Evolutionary conservation across 2,888 invertebrate genomes (phyloP).

Genomic region (Erynnis tages): DNA sequence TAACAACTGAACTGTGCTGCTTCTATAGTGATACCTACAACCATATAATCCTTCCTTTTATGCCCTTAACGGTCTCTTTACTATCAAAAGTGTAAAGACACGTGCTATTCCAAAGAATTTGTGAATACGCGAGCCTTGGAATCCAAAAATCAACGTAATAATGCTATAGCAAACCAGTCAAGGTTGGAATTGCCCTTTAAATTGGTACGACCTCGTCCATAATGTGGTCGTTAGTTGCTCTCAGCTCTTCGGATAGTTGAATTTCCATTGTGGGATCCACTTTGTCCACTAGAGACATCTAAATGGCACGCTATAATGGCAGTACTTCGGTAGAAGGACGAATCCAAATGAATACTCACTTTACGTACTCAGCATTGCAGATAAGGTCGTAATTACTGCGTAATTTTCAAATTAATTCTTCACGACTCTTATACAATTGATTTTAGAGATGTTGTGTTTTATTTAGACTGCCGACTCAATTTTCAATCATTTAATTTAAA

Average conservation of each 20-base stretch:
- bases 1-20: too few relatives aligned
- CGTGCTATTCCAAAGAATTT: not conserved
- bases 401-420: too few relatives aligned
- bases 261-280: slow-evolving; percentile 43
- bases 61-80: too few relatives aligned
- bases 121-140: not conserved
- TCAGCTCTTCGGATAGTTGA: slow-evolving; percentile 51
- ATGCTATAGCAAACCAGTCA: slow-evolving; percentile 24
- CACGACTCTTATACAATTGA: too few relatives aligned
- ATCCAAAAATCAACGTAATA: not conserved
- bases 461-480: too few relatives aligned
- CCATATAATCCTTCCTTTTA: too few relatives aligned
- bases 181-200: slow-evolving; percentile 44
- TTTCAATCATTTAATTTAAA: too few relatives aligned
- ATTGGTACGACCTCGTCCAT: slow-evolving; percentile 47
- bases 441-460: too few relatives aligned
- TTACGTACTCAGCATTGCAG: not conserved
- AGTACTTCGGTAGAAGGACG: slow-evolving; percentile 9
- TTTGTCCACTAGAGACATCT: slow-evolving; percentile 26
- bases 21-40: too few relatives aligned
- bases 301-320: slow-evolving; percentile 13
- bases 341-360: not conserved
- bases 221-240: slow-evolving; percentile 43
- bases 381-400: not conserved
- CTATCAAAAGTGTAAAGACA: too few relatives aligned